Conservation (phyloP, 2,888 invertebrate species). For the Patella caerulea region DNA sequence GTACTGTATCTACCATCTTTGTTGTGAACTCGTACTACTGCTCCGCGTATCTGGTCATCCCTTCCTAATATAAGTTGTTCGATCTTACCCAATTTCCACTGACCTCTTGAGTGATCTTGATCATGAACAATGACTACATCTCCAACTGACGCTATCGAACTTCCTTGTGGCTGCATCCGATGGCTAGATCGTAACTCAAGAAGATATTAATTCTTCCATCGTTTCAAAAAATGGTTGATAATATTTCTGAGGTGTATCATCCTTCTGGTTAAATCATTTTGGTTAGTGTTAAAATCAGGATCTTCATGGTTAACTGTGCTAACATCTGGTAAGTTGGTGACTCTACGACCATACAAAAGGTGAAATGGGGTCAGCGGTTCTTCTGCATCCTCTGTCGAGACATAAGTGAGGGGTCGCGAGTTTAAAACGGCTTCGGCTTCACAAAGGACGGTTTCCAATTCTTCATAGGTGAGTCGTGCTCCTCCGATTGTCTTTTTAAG, state of each 20-base stretch:
- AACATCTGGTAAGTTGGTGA: not conserved
- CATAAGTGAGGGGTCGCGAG: not conserved
- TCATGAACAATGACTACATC: too few species aligned
- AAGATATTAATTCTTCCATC: too few species aligned
- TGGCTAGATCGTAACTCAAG: too few species aligned
- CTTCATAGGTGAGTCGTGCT: not conserved
- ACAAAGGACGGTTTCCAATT: not conserved
- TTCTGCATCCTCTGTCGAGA: not conserved
- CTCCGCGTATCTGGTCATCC: too few species aligned
- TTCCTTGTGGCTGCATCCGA: too few species aligned
- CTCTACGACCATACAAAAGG: not conserved
- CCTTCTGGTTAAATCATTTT: not conserved
- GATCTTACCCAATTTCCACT: too few species aligned
- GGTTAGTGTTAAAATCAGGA: not conserved
- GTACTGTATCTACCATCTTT: too few species aligned
- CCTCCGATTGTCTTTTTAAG: not conserved
- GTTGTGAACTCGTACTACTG: too few species aligned
- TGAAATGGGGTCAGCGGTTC: slow-evolving; percentile 8
- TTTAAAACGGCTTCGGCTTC: not conserved
- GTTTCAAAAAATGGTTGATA: too few species aligned
- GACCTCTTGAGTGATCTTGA: too few species aligned
- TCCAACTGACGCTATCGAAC: too few species aligned
- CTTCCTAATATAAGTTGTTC: too few species aligned
- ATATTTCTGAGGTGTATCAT: not conserved
- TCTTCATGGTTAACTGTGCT: not conserved